Base-by-base conservation (phyloP, 2,113 vertebrate genomes). In the Chaenocephalus aceratus region DNA sequence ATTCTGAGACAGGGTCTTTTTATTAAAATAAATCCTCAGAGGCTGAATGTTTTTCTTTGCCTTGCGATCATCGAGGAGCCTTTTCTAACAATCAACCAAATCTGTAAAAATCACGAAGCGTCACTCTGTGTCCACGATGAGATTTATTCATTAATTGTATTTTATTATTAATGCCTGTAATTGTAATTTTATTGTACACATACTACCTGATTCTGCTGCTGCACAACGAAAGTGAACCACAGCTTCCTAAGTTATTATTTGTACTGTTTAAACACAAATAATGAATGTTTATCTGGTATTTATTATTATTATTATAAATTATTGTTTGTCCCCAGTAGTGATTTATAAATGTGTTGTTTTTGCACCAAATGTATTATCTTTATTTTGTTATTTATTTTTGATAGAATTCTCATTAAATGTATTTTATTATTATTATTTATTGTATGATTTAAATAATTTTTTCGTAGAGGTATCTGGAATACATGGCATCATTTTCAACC, bases 371-470 rank as follows among this genome's bases (percentile, higher is more conserved):
- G 14, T 59, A 36, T 84, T 8, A 46, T 76, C 48, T n/a, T 67
- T 73, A 18, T 83, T 83, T 66, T 52, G 65, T 78, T 72, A 70
- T 86, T 91, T 89, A 78, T 85, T 84, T 69, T 84, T 66, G 46
- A 46, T 77, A 45, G 16, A 67, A 18, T 57, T 3, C 49, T 66
- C 53, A 56, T 80, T 66, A 48, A 4, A 5, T 89, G 84, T 78
- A 21, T 87, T 84, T 92, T 88, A 92, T 93, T 41, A 41, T 41
- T 8, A 1, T 92, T 88, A 92, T 93, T 93, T 41, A 41, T 41
- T 8, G 5, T 90, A 92, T 93, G 36, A 30, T 61, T 91, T 92
- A 76, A 80, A 59, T 88, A 88, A 84, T 91, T 88, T 90, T 89
- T 85, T 30, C 30, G 66, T 84, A 85, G 83, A 62, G 7, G n/a